Conservation (phyloP, 2,888 invertebrate species). For the Hoplodrina blanda region DNA sequence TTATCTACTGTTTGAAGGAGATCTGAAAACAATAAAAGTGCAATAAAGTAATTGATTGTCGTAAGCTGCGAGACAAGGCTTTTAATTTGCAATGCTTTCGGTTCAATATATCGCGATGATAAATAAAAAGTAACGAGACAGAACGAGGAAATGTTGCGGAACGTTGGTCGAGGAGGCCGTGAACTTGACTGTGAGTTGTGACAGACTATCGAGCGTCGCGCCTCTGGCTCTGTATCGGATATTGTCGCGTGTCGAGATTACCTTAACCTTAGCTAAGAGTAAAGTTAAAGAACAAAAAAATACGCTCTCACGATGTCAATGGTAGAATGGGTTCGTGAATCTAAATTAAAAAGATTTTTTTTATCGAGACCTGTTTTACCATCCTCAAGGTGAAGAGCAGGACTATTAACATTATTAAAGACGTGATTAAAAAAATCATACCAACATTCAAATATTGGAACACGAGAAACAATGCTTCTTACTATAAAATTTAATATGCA, state of each 20-base stretch:
- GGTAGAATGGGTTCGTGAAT: slow-evolving; percentile 2
- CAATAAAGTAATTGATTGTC: slow-evolving; percentile 51
- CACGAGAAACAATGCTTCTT: not conserved
- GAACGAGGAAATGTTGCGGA: slow-evolving; percentile 75
- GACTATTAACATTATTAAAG: not conserved
- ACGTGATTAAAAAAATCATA: not conserved
- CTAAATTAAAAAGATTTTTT: not conserved
- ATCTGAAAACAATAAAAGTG: slow-evolving; percentile 55
- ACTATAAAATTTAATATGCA: slow-evolving; percentile 1
- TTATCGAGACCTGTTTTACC: not conserved
- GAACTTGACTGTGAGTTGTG: slow-evolving; percentile 82
- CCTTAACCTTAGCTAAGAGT: not conserved
- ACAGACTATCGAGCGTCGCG: slow-evolving; percentile 76
- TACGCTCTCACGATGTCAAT: slow-evolving; percentile 7
- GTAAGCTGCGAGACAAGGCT: slow-evolving; percentile 51
- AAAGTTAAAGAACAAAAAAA: slow-evolving; percentile 2
- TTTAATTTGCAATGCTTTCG: slow-evolving; percentile 59
- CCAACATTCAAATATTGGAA: not conserved
- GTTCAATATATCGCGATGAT: slow-evolving; percentile 65
- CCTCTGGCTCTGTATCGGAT: slow-evolving; percentile 59
- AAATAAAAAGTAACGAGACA: slow-evolving; percentile 70
- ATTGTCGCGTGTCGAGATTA: slow-evolving; percentile 24
- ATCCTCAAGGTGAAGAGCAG: not conserved
- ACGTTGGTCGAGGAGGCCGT: slow-evolving; percentile 76
- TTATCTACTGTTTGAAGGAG: slow-evolving; percentile 36